phyloP scores from a whole-genome alignment of 2,113 vertebrate species.

The Scortum barcoo region DNA sequence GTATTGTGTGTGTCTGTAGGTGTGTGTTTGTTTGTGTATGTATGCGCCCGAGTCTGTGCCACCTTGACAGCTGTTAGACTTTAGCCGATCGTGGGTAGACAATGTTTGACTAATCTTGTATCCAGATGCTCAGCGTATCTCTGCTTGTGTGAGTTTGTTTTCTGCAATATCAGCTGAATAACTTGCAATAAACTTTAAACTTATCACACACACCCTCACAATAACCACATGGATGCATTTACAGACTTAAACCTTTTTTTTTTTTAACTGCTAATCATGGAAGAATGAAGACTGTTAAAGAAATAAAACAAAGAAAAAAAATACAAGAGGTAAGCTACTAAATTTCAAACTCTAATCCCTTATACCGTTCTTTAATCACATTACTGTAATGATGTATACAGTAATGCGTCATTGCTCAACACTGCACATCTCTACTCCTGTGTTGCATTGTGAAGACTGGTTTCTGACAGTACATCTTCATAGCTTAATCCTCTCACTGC shows the following conservation, averaged over 20 bases:
- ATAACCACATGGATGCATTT: neutral
- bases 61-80: conserved; percentile 64
- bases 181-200: conserved; percentile 39
- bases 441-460: neutral
- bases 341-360: neutral
- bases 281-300: neutral
- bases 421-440: neutral
- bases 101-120: conserved; percentile 67
- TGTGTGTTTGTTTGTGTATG: conserved; percentile 16
- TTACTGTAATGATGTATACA: neutral
- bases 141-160: neutral
- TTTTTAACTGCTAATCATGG: neutral
- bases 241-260: neutral
- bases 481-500: neutral
- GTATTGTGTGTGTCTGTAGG: conserved; percentile 2
- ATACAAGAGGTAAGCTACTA: neutral
- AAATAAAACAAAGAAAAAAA: neutral
- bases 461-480: conserved; percentile 8
- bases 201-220: conserved; percentile 31
- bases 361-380: neutral
- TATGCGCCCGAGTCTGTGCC: neutral
- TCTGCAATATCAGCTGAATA: conserved; percentile 34
- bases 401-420: neutral
- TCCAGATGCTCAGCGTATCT: conserved; percentile 51
- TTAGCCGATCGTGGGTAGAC: conserved; percentile 35